phyloP scores from a whole-genome alignment of 2,113 vertebrate genomes.

The Mesocricetus auratus region DNA sequence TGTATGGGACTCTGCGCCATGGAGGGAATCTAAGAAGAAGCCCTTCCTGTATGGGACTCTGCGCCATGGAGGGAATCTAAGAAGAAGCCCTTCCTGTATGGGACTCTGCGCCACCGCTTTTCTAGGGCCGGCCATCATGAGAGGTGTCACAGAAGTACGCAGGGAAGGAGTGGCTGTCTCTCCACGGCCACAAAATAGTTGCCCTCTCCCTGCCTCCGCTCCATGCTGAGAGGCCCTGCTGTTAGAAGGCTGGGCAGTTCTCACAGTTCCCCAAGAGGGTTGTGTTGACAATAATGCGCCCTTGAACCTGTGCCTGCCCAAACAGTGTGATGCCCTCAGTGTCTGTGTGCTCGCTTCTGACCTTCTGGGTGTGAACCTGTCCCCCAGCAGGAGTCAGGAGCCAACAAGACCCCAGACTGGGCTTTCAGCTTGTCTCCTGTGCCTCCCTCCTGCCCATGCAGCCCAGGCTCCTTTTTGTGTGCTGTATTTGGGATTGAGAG shows the following conservation, averaged over 20 bases:
- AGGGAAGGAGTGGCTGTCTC: neutral
- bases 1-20: neutral
- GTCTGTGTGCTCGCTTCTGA: neutral
- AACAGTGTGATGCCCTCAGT: neutral
- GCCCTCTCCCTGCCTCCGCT: neutral
- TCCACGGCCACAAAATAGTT: neutral
- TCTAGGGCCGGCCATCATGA: neutral
- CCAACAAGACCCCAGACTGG: neutral
- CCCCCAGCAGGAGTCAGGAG: neutral
- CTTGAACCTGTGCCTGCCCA: neutral
- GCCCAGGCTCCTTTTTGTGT: no score
- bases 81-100: neutral
- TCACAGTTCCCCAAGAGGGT: neutral
- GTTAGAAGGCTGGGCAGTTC: neutral
- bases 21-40: neutral
- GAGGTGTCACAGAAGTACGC: neutral
- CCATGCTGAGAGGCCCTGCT: neutral
- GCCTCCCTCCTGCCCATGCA: neutral
- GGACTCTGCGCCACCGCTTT: neutral
- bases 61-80: neutral
- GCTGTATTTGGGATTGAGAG: neutral
- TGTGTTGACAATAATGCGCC: neutral
- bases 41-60: no score
- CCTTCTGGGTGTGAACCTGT: neutral
- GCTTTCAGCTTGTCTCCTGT: neutral